Percentiles rank a stretch among this genome's conserved stretches.
These are phyloP conservation scores for Megaleporinus macrocephalus DNA, from an alignment of 2,113 vertebrate genomes.

Conservation along the genomic window DNA sequence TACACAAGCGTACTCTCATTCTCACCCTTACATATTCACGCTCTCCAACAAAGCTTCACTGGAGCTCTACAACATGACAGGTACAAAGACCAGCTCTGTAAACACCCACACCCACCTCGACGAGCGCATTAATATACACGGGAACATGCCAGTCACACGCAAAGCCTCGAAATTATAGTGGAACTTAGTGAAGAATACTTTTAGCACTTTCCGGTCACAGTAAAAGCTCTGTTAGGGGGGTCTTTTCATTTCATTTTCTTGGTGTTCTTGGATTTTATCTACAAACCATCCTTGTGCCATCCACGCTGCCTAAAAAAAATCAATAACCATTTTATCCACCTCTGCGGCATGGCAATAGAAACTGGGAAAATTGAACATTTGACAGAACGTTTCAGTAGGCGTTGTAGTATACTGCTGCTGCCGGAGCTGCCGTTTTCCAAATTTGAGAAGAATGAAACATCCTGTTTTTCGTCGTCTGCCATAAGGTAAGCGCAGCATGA, in stretches of 20 bases:
- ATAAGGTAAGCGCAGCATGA: neutral
- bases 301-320: too few species aligned
- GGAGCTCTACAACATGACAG: neutral
- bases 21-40: neutral
- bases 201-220: too few species aligned
- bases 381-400: too few species aligned
- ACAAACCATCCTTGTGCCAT: too few species aligned
- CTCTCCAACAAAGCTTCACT: constrained; percentile 5
- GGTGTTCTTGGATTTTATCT: too few species aligned
- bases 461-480: neutral
- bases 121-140: constrained; percentile 4
- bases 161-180: too few species aligned
- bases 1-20: neutral
- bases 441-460: neutral
- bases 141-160: neutral
- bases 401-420: neutral
- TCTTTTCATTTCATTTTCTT: too few species aligned
- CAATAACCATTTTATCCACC: too few species aligned
- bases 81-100: constrained; percentile 15
- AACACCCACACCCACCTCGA: constrained; percentile 12
- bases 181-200: too few species aligned
- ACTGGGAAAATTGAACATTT: too few species aligned
- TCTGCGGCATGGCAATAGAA: too few species aligned
- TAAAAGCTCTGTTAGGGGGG: too few species aligned
- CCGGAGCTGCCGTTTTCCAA: neutral